phyloP scores from a whole-genome alignment of 2,888 invertebrate genomes.

The Lordiphosa fenestrarum region DNA sequence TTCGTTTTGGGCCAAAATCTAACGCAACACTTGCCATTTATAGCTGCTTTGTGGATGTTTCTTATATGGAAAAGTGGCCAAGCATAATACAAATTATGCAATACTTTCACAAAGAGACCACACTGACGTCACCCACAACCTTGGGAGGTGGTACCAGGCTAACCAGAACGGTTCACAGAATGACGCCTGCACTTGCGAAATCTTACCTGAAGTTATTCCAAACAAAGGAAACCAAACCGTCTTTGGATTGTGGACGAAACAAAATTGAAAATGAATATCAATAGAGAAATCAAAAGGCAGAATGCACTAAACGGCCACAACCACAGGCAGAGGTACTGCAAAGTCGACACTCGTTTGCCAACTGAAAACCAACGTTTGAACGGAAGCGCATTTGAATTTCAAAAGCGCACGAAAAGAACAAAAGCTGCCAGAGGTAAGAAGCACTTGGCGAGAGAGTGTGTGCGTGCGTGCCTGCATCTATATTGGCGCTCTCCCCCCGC shows the following conservation, averaged over 20 bases:
- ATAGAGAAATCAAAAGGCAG: conserved; percentile 7
- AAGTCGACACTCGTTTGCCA: conserved; percentile 77
- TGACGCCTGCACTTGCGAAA: conserved; percentile 9
- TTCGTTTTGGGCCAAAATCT: conserved; percentile 1
- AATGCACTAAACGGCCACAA: no score
- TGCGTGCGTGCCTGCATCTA: conserved; percentile 19
- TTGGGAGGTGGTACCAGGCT: conserved; percentile 31
- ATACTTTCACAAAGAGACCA: conserved; percentile 34
- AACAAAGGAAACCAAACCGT: conserved; percentile 1
- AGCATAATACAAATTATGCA: conserved; percentile 49
- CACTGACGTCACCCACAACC: conserved; percentile 59
- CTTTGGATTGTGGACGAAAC: background rate
- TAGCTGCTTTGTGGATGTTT: conserved; percentile 14
- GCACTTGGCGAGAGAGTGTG: conserved; percentile 10
- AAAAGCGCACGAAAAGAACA: conserved; percentile 68
- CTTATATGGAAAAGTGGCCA: conserved; percentile 7
- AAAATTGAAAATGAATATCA: background rate
- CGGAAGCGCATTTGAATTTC: conserved; percentile 75
- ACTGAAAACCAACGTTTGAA: conserved; percentile 53
- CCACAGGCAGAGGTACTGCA: conserved; percentile 58
- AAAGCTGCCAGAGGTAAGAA: conserved; percentile 50
- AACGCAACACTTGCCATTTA: conserved; percentile 18
- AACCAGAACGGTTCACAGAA: background rate
- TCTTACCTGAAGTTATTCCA: conserved; percentile 4
- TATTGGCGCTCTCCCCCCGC: background rate